phyloP scores from a whole-genome alignment of 1,140 invertebrate species.

The Euwallacea similis region DNA sequence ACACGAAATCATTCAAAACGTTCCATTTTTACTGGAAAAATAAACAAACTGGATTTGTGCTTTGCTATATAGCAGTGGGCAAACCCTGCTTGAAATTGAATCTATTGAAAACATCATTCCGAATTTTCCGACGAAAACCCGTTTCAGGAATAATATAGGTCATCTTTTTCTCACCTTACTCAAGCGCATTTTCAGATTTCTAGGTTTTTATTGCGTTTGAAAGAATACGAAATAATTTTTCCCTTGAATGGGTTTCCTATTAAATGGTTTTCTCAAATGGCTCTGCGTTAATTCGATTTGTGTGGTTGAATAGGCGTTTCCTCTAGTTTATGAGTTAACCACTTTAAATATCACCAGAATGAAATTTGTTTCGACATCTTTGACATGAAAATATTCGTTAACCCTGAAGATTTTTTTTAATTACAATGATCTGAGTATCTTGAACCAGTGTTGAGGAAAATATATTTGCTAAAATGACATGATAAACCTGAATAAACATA shows the following conservation, averaged over 20 bases:
- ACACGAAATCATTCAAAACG: conserved; percentile 8
- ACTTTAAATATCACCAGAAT: too few relatives aligned
- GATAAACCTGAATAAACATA: too few relatives aligned
- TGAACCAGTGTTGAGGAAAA: too few relatives aligned
- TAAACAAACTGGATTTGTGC: conserved; percentile 23
- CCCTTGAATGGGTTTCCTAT: neutral
- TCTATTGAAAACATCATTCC: conserved; percentile 32
- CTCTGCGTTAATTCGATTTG: too few relatives aligned
- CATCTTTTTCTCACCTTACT: conserved; percentile 22
- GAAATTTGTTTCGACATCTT: too few relatives aligned
- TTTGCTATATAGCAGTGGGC: conserved; percentile 22
- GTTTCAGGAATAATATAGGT: conserved; percentile 19
- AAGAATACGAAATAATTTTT: conserved; percentile 21
- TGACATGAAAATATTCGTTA: too few relatives aligned
- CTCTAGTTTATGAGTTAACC: too few relatives aligned
- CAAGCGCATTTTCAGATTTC: conserved; percentile 22
- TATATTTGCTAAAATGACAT: too few relatives aligned
- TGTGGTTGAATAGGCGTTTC: too few relatives aligned
- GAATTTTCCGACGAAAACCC: conserved; percentile 18
- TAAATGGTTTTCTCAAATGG: conserved; percentile 4
- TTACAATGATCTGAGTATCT: too few relatives aligned
- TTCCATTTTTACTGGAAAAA: conserved; percentile 11
- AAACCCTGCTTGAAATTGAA: conserved; percentile 22
- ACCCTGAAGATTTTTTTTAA: too few relatives aligned
- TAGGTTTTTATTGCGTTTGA: conserved; percentile 6